Base-by-base conservation (phyloP, 92 coral and sea anemone genomes). In the Zoanthus gigantus region DNA sequence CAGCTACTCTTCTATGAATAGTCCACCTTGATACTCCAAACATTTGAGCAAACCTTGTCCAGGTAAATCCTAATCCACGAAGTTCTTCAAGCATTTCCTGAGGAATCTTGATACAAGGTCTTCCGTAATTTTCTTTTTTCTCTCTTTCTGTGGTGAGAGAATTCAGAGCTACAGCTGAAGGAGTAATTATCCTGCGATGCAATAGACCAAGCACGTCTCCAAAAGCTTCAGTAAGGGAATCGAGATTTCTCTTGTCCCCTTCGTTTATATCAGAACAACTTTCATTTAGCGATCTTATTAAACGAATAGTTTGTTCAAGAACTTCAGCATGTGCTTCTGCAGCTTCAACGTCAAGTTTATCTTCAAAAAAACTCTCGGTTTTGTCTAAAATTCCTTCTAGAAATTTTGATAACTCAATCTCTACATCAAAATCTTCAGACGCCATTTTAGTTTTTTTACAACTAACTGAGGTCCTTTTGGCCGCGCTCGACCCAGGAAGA, bases 11-110 rank as follows among this genome's bases (percentile, higher is more conserved):
- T 32, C 92, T 83, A 79, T 45, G 60, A 54, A 94, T 66, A 12
- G 91, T 92, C 92, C 92, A 90, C 42, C 95, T 79, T 32, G 95
- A 94, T 50, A 50, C 54, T 6, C 54, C 91, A 88, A 94, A 86
- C 94, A 94, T 93, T 87, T 63, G 53, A 37, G 87, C 48, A 87
- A 90, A 87, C 85, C 78, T 84, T 48, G 68, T 53, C 97, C 95
- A 94, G 17, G 94, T 79, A 78, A 93, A 91, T 77, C 85, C 75
- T 8, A 93, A 71, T 50, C 93, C 93, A 10, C 94, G 91, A 68
- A 94, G 77, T 66, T 92, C 92, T 86, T 56, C 91, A 88, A 94
- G 78, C 18, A 88, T 77, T n/a, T 88, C 94, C 65, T 74, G 76
- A 12, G 96, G 96, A 79, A 89, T 91, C 3, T 86, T 10, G 53